Percentiles rank a stretch among this genome's conserved stretches.
Evolutionary conservation across 2,797 vertebrate species (phyloP).

Genomic region (Falco columbarius): DNA sequence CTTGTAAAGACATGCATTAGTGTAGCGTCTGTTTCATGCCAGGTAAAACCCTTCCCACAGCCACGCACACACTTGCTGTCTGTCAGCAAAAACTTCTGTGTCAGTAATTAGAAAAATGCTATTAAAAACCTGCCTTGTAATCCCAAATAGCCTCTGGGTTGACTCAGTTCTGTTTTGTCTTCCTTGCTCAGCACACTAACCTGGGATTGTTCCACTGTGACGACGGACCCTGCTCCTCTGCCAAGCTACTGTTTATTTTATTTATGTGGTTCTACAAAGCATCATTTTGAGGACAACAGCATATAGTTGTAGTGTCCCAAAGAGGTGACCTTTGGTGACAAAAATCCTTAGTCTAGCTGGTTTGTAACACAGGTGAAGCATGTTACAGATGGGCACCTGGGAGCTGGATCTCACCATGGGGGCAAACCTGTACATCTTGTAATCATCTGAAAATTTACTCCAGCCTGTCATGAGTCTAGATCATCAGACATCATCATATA

Average conservation of each 20-base stretch:
- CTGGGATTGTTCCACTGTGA: neutral
- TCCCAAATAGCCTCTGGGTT: conserved; percentile 51
- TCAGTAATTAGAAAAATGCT: conserved; percentile 64
- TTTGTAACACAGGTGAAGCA: neutral
- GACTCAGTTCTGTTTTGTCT: neutral
- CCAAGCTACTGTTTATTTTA: neutral
- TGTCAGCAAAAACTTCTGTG: conserved; percentile 63
- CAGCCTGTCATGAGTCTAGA: conserved; percentile 2
- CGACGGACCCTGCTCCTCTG: neutral
- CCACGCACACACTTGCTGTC: conserved; percentile 49
- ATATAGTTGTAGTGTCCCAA: neutral
- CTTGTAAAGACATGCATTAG: conserved; percentile 61
- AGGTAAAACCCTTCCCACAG: conserved; percentile 53
- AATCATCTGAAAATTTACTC: neutral
- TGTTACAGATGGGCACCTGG: neutral
- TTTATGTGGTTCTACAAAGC: neutral
- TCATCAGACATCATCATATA: conserved; percentile 23
- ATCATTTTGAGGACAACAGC: neutral
- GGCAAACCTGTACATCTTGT: neutral
- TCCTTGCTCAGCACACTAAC: neutral
- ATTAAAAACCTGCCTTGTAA: conserved; percentile 62
- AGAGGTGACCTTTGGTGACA: neutral
- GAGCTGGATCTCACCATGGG: neutral
- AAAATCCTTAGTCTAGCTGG: neutral
- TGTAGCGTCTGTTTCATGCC: conserved; percentile 29